phyloP scores from a whole-genome alignment of 1,140 invertebrate genomes.

The Temnothorax nylanderi region DNA sequence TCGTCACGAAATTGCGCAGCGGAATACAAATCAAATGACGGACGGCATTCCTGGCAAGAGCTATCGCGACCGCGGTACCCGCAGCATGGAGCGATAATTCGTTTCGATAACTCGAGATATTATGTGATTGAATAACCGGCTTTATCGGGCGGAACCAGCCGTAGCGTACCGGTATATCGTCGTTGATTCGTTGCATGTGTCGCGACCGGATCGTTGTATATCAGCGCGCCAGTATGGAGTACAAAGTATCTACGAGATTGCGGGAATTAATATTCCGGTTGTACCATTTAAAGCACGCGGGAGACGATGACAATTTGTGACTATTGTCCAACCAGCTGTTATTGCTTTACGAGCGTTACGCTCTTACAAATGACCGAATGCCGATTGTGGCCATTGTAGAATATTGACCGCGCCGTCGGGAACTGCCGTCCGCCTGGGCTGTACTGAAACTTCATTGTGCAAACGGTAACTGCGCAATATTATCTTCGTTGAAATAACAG shows the following conservation, averaged over 20 bases:
- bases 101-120: conserved; percentile 45
- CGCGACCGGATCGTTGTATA: background rate
- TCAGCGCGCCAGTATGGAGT: background rate
- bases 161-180: background rate
- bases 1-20: conserved; percentile 44
- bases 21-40: conserved; percentile 4
- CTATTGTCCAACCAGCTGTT: conserved; percentile 30
- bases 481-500: conserved; percentile 8
- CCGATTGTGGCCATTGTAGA: conserved; percentile 38
- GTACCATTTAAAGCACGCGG: conserved; percentile 23
- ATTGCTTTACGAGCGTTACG: conserved; percentile 23
- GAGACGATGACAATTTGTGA: conserved; percentile 29
- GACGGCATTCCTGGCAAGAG: background rate
- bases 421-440: conserved; percentile 1
- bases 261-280: conserved; percentile 44
- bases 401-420: conserved; percentile 47
- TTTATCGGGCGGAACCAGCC: background rate
- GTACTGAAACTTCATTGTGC: background rate
- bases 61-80: background rate
- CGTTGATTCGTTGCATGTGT: background rate
- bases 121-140: conserved; percentile 2
- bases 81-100: conserved; percentile 22
- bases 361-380: conserved; percentile 38
- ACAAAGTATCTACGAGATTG: background rate
- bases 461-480: conserved; percentile 25